A percentile compares a stretch with the other conserved stretches of the same genome.
phyloP scores from a whole-genome alignment of 2,113 vertebrate genomes.

The Gopherus evgoodei region DNA sequence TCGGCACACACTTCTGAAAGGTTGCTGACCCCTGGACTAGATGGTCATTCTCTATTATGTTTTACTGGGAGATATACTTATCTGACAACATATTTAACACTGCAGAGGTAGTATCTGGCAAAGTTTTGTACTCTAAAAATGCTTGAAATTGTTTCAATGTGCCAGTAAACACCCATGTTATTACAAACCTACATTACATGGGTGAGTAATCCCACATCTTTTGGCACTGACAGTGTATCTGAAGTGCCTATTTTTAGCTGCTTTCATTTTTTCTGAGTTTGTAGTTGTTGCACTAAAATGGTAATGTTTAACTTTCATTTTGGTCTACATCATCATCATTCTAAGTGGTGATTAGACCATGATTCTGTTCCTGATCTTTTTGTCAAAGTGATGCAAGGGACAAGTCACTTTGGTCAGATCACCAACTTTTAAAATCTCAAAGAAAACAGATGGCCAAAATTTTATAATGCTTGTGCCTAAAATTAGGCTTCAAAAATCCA shows the following conservation, averaged over 20 bases:
- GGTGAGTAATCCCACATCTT: neutral
- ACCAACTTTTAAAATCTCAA: neutral
- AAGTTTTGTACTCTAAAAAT: neutral
- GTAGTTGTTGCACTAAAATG: conserved; percentile 22
- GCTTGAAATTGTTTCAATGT: conserved; percentile 2
- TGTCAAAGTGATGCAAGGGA: neutral
- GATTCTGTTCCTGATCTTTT: neutral
- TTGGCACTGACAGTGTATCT: neutral
- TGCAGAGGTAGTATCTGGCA: neutral
- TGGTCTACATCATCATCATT: neutral
- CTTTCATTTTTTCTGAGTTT: neutral
- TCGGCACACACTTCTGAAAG: too few relatives aligned
- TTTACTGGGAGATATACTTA: neutral
- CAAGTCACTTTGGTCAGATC: neutral
- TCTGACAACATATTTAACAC: conserved; percentile 23
- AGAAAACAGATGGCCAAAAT: neutral
- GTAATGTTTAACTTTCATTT: neutral
- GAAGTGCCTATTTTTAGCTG: neutral
- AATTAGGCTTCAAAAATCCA: neutral
- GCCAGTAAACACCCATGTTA: neutral
- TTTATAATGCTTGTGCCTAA: neutral
- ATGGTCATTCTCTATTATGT: conserved; percentile 1
- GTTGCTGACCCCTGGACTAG: neutral
- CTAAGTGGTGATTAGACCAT: neutral
- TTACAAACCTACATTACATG: neutral